These are phyloP conservation scores for Ornithoptera alexandrae DNA, from an alignment of 2,888 invertebrate species.

Conservation along the genomic window DNA sequence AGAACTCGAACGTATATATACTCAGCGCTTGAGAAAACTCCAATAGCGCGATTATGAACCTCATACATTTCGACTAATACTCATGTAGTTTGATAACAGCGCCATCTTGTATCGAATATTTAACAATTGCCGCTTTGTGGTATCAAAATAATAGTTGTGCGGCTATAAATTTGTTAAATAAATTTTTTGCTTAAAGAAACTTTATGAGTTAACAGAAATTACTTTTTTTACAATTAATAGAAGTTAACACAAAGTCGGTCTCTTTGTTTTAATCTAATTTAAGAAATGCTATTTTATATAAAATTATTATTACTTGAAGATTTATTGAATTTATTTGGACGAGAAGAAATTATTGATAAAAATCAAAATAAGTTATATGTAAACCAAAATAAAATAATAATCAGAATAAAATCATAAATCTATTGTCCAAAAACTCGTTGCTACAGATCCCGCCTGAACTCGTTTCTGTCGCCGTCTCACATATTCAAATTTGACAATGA, in stretches of 20 bases:
- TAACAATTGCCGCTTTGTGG: neutral
- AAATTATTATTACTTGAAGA: neutral
- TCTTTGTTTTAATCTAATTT: no score
- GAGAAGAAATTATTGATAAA: neutral
- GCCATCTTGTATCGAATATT: slow-evolving; percentile 5
- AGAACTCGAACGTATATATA: slow-evolving; percentile 31
- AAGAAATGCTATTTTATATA: no score
- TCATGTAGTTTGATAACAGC: neutral
- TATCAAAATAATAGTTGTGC: no score
- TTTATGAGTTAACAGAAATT: no score
- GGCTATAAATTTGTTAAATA: neutral
- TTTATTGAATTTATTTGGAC: neutral
- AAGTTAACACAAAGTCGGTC: no score
- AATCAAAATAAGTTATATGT: neutral
- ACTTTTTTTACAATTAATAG: no score
- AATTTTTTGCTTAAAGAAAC: no score
- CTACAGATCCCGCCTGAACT: slow-evolving; percentile 69
- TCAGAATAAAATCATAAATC: slow-evolving; percentile 20
- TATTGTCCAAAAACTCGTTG: slow-evolving; percentile 34
- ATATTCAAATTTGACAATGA: slow-evolving; percentile 78
- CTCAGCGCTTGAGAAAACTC: slow-evolving; percentile 18
- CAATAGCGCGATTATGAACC: slow-evolving; percentile 12
- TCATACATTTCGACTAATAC: slow-evolving; percentile 6
- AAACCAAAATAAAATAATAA: neutral
- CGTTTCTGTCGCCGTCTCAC: slow-evolving; percentile 70